Evolutionary conservation across 2,797 vertebrate species (phyloP).

Genomic region (Brachymystax lenok): DNA sequence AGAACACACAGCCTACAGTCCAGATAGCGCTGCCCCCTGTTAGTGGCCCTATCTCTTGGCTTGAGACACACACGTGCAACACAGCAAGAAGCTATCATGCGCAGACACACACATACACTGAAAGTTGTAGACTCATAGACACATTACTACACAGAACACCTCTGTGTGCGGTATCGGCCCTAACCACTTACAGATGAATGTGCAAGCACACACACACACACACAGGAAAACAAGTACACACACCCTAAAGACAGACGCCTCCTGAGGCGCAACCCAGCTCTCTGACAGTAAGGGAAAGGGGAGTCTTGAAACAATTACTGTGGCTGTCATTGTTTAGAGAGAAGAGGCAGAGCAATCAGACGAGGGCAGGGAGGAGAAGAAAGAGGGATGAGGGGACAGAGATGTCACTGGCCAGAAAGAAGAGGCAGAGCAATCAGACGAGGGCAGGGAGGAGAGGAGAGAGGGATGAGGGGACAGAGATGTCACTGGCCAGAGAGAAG

Average conservation of each 20-base stretch:
- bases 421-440: background rate
- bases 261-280: background rate
- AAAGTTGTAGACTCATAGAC: too few relatives aligned
- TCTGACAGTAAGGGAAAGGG: background rate
- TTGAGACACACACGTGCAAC: background rate
- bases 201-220: constrained; percentile 11
- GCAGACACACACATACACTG: background rate
- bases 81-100: background rate
- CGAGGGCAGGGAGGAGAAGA: background rate
- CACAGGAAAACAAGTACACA: constrained; percentile 8
- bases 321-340: background rate
- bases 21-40: background rate
- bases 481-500: too few relatives aligned
- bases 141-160: too few relatives aligned
- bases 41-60: background rate
- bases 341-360: background rate
- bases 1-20: background rate
- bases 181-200: too few relatives aligned
- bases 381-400: too few relatives aligned
- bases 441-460: too few relatives aligned
- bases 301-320: background rate
- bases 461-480: too few relatives aligned
- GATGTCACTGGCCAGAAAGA: background rate
- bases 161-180: too few relatives aligned
- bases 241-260: background rate